Conservation (phyloP, 2,797 vertebrate species). For the Synaphobranchus kaupii region DNA sequence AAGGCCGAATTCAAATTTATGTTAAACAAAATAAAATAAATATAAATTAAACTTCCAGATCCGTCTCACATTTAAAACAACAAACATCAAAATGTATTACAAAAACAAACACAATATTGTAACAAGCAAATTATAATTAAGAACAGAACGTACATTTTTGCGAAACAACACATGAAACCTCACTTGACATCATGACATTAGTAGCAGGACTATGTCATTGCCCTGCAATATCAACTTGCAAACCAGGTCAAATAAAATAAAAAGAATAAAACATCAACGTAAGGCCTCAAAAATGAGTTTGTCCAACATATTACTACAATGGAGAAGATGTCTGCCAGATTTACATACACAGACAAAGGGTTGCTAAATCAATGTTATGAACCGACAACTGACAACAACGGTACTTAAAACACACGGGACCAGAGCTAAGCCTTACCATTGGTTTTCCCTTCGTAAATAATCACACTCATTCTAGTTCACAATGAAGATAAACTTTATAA, state of each 20-base stretch:
- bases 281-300: conserved; percentile 71
- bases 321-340: background rate
- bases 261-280: conserved; percentile 49
- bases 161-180: background rate
- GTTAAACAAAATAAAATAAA: conserved; percentile 45
- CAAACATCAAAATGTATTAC: background rate
- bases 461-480: background rate
- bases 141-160: conserved; percentile 40
- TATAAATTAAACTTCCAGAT: background rate
- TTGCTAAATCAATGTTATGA: background rate
- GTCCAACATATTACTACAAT: conserved; percentile 50
- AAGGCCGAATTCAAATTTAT: conserved; percentile 54
- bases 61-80: conserved; percentile 3
- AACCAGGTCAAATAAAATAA: conserved; percentile 21
- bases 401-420: background rate
- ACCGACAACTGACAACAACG: background rate
- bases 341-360: background rate
- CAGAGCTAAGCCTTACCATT: background rate
- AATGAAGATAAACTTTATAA: background rate
- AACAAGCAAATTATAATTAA: conserved; percentile 49
- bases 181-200: background rate
- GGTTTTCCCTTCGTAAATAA: conserved; percentile 12
- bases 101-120: conserved; percentile 37
- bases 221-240: conserved; percentile 12
- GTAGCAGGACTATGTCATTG: background rate